Evolutionary conservation across 35 echinoderm and acorn worm species (phyloP).

Genomic region (Stichopus chloronotus): DNA sequence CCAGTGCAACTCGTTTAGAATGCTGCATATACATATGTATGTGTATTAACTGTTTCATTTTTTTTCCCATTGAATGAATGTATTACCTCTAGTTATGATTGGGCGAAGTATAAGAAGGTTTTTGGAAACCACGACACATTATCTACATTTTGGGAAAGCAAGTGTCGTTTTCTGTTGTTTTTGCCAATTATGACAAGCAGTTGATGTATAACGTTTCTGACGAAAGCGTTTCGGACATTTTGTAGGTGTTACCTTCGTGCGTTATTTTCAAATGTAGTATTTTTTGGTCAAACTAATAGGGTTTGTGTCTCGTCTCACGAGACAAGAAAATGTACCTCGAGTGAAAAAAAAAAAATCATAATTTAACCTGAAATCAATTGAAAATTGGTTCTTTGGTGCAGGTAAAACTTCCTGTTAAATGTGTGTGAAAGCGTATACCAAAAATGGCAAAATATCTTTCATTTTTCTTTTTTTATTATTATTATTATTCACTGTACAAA

Average conservation of each 20-base stretch:
- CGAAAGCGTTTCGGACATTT: too few species aligned
- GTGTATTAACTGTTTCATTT: too few species aligned
- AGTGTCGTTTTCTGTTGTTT: too few species aligned
- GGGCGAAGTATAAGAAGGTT: too few species aligned
- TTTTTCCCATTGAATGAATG: too few species aligned
- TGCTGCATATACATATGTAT: too few species aligned
- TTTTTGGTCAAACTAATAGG: neutral
- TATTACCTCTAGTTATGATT: too few species aligned
- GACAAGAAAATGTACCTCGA: neutral
- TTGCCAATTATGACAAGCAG: too few species aligned
- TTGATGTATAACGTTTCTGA: too few species aligned
- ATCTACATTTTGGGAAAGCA: too few species aligned
- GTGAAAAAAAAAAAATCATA: neutral
- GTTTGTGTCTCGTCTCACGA: neutral
- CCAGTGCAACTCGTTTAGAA: too few species aligned
- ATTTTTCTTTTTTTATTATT: neutral
- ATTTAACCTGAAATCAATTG: neutral
- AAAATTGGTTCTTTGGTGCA: neutral
- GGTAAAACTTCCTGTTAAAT: neutral
- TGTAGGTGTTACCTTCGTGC: neutral
- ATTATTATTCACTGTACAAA: neutral
- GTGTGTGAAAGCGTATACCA: neutral
- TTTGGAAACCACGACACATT: too few species aligned
- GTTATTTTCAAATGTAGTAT: neutral
- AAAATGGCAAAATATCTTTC: neutral